Evolutionary conservation across 2,113 vertebrate species (phyloP).

Genomic region (Gnathonemus echidnorhynchus): DNA sequence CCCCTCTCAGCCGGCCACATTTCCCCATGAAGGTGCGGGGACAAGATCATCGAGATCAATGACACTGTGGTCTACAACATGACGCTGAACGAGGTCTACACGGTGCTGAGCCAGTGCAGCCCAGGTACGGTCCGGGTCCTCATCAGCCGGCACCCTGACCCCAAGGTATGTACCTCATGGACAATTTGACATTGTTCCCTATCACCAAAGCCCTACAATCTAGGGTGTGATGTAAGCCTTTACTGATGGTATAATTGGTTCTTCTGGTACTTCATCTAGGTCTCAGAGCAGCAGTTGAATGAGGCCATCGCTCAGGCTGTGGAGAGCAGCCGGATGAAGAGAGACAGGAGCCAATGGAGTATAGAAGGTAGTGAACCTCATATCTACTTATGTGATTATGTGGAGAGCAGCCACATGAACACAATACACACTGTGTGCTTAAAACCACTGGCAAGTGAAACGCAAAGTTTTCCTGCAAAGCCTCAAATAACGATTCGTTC

Average conservation of each 20-base stretch:
- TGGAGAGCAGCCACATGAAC: neutral
- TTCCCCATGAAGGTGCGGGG: slow-evolving; percentile 68
- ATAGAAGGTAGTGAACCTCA: slow-evolving; percentile 64
- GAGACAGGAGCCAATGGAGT: slow-evolving; percentile 71
- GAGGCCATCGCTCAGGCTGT: slow-evolving; percentile 75
- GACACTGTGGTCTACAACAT: slow-evolving; percentile 73
- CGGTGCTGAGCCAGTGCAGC: slow-evolving; percentile 74
- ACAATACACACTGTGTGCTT: neutral
- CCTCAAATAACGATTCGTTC: neutral
- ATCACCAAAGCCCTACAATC: neutral
- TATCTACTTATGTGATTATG: neutral
- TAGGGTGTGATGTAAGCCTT: neutral
- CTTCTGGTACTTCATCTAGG: slow-evolving; percentile 50
- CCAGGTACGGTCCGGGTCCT: slow-evolving; percentile 78
- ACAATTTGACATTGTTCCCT: neutral
- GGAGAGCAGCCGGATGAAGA: slow-evolving; percentile 69
- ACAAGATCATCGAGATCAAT: slow-evolving; percentile 86
- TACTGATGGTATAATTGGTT: neutral
- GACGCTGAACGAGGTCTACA: slow-evolving; percentile 80
- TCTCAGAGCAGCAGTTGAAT: slow-evolving; percentile 83
- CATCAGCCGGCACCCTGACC: slow-evolving; percentile 83
- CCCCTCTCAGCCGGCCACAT: neutral
- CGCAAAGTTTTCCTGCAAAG: neutral
- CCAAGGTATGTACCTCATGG: slow-evolving; percentile 63
- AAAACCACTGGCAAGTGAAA: neutral